Evolutionary conservation across 92 coral and sea anemone genomes (phyloP), one percentile per base, ranked within the genome.

Genomic region (Pocillopora meandrina): DNA sequence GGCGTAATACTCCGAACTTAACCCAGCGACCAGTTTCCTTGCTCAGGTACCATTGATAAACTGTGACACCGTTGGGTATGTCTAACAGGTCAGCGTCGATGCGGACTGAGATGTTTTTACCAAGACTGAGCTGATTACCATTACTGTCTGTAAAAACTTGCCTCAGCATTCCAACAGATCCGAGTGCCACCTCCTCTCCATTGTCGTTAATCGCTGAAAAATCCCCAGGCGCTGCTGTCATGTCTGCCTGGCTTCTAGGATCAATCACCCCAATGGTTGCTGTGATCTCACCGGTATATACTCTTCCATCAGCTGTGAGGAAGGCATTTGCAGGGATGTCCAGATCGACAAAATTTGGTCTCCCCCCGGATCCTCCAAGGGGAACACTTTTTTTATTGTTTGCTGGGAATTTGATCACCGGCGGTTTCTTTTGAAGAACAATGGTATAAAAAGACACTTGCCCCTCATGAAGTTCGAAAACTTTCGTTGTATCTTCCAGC

Each of bases 401-500:
- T n/a, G 79, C 79, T 59, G 61, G n/a, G 66, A 88, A 80, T 75
- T 55, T 31, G 14, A 84, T 73, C 9, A 80, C 78, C 23, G 71
- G 49, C 15, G 88, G 81, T 14, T 83, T 76, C 63, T 52, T 78
- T 61, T 74, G 88, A 35, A 88, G 81, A n/a, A 42, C 69, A 26
- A 84, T 85, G 56, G 56, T 65, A 74, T 84, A 72, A 70, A 89
- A 84, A 18, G 79, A 77, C 31, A 61, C 81, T 13, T 80, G 85
- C 15, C 85, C 88, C 34, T 35, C 69, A 6, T 55, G 85, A 57
- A 89, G 18, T 18, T 75, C 15, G 23, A 89, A 68, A 10, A 71
- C 89, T 79, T 77, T 77, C 10, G 89, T 89, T 58, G 83, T 77
- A 21, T 84, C 88, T 36, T 71, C 66, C 4, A 89, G 74, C 62